A percentile compares a stretch with the other conserved stretches of the same genome.
phyloP scores from a whole-genome alignment of 2,113 vertebrate genomes.

The zebrafish (Danio rerio) region DNA sequence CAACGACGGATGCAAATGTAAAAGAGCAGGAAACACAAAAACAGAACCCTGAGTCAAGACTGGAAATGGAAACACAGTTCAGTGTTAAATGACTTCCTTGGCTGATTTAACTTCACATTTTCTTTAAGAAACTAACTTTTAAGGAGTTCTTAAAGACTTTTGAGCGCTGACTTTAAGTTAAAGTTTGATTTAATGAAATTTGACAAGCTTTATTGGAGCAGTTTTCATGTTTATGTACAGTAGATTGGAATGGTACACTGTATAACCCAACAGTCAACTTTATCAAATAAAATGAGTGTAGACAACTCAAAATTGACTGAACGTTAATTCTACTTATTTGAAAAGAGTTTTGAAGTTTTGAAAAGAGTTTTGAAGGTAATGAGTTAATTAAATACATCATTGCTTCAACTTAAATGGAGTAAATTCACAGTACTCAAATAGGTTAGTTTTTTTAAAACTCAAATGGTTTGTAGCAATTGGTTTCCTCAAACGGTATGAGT shows the following conservation, averaged over 20 bases:
- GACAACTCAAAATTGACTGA: too few relatives aligned
- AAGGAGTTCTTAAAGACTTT: constrained; percentile 1
- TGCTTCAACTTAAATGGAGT: too few relatives aligned
- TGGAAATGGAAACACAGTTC: constrained; percentile 27
- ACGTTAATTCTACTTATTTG: too few relatives aligned
- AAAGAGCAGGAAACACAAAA: constrained; percentile 49
- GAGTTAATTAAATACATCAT: too few relatives aligned
- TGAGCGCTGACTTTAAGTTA: constrained; percentile 2
- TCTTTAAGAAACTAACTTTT: constrained; percentile 34
- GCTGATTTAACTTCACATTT: background rate
- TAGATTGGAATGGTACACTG: background rate
- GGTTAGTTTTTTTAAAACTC: too few relatives aligned
- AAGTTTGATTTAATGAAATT: background rate
- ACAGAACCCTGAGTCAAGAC: constrained; percentile 39
- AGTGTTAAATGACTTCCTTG: constrained; percentile 43
- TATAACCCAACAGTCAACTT: too few relatives aligned
- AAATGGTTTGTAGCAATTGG: too few relatives aligned
- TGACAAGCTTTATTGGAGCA: background rate
- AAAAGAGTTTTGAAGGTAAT: too few relatives aligned
- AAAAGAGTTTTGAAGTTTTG: too few relatives aligned
- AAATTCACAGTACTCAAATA: too few relatives aligned
- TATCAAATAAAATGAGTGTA: too few relatives aligned
- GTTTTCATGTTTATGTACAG: background rate
- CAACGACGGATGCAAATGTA: constrained; percentile 44
- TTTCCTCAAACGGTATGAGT: too few relatives aligned